Base-by-base conservation (phyloP, 1,140 invertebrate species). In the Zaprionus ghesquierei region DNA sequence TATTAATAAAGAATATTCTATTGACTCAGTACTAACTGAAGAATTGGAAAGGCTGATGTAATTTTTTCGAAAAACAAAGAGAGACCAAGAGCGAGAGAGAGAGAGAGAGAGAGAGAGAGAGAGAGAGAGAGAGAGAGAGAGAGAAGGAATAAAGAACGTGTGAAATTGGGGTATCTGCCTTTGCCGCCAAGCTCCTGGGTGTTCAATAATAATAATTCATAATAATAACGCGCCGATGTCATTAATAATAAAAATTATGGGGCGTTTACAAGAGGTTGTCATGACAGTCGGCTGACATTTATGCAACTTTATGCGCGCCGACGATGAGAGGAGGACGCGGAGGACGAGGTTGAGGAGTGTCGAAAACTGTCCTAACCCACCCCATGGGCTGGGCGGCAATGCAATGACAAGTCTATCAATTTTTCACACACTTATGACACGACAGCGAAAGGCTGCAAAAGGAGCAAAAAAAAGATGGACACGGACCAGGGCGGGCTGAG, bases 221-320 rank as follows among this genome's bases (percentile, higher is more conserved):
- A 18, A 63, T 63, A 41, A 76, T 86, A 70, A 72, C 69, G 63
- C 61, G 54, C 46, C 64, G 51, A 74, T 58, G 75, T 63, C 79
- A 87, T 87, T 87, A 87, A 87, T 87, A 87, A 87, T 69, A 74
- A 89, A 87, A 89, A 89, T 89, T 85, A 89, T 89, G 85, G 86
- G 85, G 85, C 85, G 85, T 89, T 81, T 75, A 89, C 85, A 89
- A 90, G 85, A 89, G 85, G 74, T 80, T 89, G 85, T 89, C 85
- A 81, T 89, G 86, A 89, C 85, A 89, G 77, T 90, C 78, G 77
- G 5, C 81, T 89, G 85, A 89, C 85, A 89, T 89, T 89, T 89
- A 89, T 89, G 84, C 85, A 89, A 89, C 63, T 89, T 89, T 89
- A 89, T 81, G 85, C 35, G 68, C 53, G 49, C 9, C 31, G 54